Evolutionary conservation across 2,888 invertebrate genomes (phyloP).

Genomic region (Protodeltote pygarga): DNA sequence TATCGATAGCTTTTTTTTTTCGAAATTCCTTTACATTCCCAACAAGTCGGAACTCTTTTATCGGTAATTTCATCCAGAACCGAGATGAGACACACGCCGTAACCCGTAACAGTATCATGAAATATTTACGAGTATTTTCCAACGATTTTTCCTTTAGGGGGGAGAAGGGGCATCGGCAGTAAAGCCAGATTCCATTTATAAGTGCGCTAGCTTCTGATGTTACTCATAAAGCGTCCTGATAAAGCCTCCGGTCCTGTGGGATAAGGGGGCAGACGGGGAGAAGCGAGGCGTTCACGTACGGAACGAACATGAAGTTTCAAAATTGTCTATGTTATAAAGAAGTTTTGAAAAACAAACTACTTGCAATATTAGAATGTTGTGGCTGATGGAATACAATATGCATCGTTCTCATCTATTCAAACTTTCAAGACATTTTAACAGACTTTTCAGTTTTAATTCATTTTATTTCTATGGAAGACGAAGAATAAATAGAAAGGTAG

Average conservation of each 20-base stretch:
- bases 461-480: too few species aligned
- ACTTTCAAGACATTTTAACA: too few species aligned
- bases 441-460: too few species aligned
- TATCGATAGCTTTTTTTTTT: not conserved
- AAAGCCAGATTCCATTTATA: slow-evolving; percentile 71
- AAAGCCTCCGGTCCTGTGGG: slow-evolving; percentile 63
- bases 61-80: slow-evolving; percentile 41
- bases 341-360: too few species aligned
- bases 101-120: slow-evolving; percentile 56
- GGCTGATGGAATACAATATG: too few species aligned
- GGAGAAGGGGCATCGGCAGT: slow-evolving; percentile 54
- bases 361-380: too few species aligned
- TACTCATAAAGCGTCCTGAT: slow-evolving; percentile 71
- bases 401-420: too few species aligned
- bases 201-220: slow-evolving; percentile 66
- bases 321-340: slow-evolving; percentile 38
- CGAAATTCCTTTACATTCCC: slow-evolving; percentile 2
- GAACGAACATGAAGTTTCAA: slow-evolving; percentile 35
- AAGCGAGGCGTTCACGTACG: slow-evolving; percentile 37
- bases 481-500: too few species aligned
- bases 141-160: slow-evolving; percentile 54
- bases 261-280: slow-evolving; percentile 47
- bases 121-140: slow-evolving; percentile 65
- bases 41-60: slow-evolving; percentile 33
- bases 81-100: slow-evolving; percentile 50